phyloP scores from a whole-genome alignment of 2,113 vertebrate species.

The Zosterops pallidus region DNA sequence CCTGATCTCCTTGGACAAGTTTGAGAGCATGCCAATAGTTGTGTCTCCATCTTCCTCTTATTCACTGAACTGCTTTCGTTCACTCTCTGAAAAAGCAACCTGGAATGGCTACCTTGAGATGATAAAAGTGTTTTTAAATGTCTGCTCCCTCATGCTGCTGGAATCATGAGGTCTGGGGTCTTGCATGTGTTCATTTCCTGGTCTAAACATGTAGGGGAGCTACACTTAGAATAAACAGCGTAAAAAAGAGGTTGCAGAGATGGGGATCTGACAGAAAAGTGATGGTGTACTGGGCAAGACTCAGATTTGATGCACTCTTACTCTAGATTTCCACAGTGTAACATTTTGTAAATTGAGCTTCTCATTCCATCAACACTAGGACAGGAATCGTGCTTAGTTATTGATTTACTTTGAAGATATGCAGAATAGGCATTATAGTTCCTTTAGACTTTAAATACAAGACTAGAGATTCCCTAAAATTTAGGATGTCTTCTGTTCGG shows the following conservation, averaged over 20 bases:
- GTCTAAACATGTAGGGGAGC: not conserved
- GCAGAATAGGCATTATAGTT: not conserved
- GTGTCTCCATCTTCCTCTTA: not conserved
- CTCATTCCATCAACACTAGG: not conserved
- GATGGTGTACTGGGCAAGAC: not conserved
- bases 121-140: not conserved
- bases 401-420: not conserved
- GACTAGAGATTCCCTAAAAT: not conserved
- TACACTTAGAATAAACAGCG: not conserved
- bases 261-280: not conserved
- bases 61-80: conserved; percentile 1
- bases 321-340: conserved; percentile 25
- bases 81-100: not conserved
- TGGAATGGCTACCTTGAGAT: not conserved
- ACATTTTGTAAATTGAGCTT: not conserved
- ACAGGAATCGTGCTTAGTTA: not conserved
- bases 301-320: not conserved
- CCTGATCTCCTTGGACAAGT: not conserved
- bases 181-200: conserved; percentile 5
- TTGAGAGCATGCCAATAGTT: not conserved
- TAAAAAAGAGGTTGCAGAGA: not conserved
- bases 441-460: not conserved
- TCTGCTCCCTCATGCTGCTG: conserved; percentile 5
- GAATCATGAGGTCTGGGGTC: not conserved
- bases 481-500: not conserved